phyloP scores from a whole-genome alignment of 2,888 invertebrate species.

The Lacanobia wlatinum region DNA sequence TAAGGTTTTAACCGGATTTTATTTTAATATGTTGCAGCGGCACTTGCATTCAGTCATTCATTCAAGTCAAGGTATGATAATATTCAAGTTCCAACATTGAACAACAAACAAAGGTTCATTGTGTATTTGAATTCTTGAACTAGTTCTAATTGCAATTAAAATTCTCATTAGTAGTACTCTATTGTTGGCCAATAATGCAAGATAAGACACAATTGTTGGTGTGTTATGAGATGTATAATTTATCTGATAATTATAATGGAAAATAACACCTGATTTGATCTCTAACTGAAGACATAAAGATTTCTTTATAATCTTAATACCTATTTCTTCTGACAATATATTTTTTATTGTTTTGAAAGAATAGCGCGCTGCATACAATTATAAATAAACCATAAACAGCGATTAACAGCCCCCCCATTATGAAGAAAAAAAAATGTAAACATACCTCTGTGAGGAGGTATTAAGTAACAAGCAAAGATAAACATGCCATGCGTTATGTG shows the following conservation, averaged over 20 bases:
- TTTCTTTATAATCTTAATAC: neutral
- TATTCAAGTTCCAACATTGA: constrained; percentile 10
- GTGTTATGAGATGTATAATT: neutral
- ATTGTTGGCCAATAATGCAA: constrained; percentile 15
- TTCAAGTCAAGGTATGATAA: neutral
- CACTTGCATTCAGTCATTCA: neutral
- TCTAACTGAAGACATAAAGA: neutral
- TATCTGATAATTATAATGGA: neutral
- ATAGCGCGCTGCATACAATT: neutral
- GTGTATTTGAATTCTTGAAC: constrained; percentile 28
- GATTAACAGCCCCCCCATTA: neutral
- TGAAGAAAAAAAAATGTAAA: constrained; percentile 52
- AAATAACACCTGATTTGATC: neutral
- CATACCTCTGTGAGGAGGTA: constrained; percentile 27
- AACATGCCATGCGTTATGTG: constrained; percentile 37
- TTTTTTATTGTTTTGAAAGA: neutral
- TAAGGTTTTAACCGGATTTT: too few relatives aligned
- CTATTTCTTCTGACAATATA: neutral
- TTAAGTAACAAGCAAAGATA: constrained; percentile 31
- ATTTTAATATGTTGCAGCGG: neutral
- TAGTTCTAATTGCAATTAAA: constrained; percentile 45
- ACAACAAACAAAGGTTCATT: constrained; percentile 42
- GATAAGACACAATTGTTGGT: constrained; percentile 24
- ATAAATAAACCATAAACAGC: neutral
- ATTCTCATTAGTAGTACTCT: constrained; percentile 32